Conservation (phyloP, 2,888 invertebrate species). For the Luperina nickerlii region DNA sequence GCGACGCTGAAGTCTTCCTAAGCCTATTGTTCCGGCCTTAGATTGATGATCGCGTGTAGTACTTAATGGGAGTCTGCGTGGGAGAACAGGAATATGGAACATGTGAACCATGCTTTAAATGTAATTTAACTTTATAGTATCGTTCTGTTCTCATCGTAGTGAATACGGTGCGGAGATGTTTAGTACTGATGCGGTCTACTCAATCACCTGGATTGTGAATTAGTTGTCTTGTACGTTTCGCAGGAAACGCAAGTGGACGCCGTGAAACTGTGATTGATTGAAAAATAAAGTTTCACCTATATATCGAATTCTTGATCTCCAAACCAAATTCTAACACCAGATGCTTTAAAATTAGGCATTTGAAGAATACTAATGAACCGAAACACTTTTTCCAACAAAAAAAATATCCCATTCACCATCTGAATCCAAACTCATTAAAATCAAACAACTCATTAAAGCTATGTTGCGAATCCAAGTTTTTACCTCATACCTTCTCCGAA, state of each 20-base stretch:
- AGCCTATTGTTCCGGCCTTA: conserved; percentile 78
- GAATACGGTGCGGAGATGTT: conserved; percentile 58
- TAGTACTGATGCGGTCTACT: conserved; percentile 53
- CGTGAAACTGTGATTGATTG: neutral
- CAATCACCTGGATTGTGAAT: conserved; percentile 54
- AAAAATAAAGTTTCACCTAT: neutral
- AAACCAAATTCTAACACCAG: neutral
- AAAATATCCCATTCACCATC: conserved; percentile 10
- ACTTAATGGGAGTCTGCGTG: conserved; percentile 78
- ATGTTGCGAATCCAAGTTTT: conserved; percentile 53
- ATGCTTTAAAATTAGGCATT: neutral
- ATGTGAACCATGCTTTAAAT: conserved; percentile 80
- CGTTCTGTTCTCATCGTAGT: conserved; percentile 57
- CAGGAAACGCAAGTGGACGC: neutral
- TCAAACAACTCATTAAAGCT: conserved; percentile 56
- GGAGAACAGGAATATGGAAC: conserved; percentile 84
- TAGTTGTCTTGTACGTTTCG: conserved; percentile 14
- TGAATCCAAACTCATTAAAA: conserved; percentile 36
- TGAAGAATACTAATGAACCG: conserved; percentile 6
- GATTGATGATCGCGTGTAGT: conserved; percentile 80
- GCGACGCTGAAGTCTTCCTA: conserved; percentile 67
- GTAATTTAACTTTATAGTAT: conserved; percentile 62
- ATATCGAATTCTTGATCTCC: neutral
- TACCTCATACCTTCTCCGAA: conserved; percentile 65
- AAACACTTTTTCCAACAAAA: conserved; percentile 32